Conservation (phyloP, 2,113 vertebrate species). For the Hippocampus barbouri region DNA sequence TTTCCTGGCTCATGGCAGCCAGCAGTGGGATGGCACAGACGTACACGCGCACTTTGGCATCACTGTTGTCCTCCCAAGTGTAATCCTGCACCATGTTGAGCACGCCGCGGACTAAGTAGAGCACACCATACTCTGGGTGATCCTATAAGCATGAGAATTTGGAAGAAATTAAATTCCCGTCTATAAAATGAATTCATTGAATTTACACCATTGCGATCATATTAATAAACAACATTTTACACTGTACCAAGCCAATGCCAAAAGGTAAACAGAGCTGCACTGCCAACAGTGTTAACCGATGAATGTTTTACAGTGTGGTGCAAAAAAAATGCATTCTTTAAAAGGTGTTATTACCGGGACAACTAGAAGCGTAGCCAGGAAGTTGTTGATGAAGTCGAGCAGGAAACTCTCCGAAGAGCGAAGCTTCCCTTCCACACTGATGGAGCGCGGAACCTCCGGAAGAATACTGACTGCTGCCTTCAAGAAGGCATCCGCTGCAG, state of each 20-base stretch:
- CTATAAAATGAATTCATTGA: neutral
- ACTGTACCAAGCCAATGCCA: neutral
- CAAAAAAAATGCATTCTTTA: neutral
- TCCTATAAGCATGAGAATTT: conserved; percentile 71
- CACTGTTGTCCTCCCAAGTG: conserved; percentile 90
- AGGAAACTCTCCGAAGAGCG: conserved; percentile 86
- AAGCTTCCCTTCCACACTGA: conserved; percentile 89
- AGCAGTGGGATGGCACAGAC: conserved; percentile 86
- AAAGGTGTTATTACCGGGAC: conserved; percentile 78
- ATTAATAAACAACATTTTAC: neutral
- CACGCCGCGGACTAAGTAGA: conserved; percentile 89
- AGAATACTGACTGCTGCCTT: conserved; percentile 89
- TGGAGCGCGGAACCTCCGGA: conserved; percentile 87
- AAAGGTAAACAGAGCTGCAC: neutral
- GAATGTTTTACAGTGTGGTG: neutral
- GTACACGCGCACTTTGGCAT: conserved; percentile 88
- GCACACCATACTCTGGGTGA: conserved; percentile 92
- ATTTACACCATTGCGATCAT: neutral
- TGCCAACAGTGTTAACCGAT: neutral
- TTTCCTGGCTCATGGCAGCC: conserved; percentile 91
- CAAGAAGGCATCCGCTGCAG: conserved; percentile 90
- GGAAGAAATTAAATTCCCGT: neutral
- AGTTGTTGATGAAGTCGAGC: conserved; percentile 91
- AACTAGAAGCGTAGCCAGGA: conserved; percentile 86
- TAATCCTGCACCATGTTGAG: conserved; percentile 97